Evolutionary conservation across 2,113 vertebrate species (phyloP).

Genomic region (Camarhynchus parvulus): DNA sequence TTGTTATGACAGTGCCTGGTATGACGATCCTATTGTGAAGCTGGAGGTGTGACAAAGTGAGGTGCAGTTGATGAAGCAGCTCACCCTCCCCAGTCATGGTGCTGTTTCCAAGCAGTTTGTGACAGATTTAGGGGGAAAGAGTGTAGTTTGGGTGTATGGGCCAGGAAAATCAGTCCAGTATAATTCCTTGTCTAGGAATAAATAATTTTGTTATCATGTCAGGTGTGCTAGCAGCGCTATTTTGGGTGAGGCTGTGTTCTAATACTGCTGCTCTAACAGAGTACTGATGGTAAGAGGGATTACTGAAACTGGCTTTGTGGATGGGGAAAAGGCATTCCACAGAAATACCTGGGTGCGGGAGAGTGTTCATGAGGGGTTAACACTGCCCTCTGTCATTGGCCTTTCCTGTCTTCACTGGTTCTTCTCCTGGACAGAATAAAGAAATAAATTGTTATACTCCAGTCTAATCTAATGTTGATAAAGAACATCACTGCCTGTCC

Average conservation of each 20-base stretch:
- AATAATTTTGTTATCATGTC: not conserved
- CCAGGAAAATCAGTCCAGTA: not conserved
- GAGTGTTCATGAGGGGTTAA: not conserved
- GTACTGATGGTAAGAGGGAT: not conserved
- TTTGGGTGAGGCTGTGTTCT: not conserved
- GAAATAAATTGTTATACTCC: not conserved
- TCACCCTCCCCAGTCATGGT: not conserved
- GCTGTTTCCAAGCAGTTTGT: not conserved
- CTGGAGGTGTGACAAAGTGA: not conserved
- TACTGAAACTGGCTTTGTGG: not conserved
- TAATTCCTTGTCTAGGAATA: not conserved
- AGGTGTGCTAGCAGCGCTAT: not conserved
- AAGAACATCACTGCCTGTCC: not conserved
- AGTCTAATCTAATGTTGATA: not conserved
- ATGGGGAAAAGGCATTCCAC: not conserved
- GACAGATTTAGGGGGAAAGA: not conserved
- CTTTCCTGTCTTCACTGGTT: not conserved
- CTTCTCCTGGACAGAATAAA: not conserved
- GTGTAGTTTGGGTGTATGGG: not conserved
- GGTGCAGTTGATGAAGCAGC: not conserved
- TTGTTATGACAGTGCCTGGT: not conserved
- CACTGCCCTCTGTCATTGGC: not conserved
- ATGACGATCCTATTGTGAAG: not conserved
- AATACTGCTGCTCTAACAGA: not conserved
- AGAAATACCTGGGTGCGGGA: not conserved